Conservation (phyloP, 92 coral and sea anemone genomes). For the Actinostola sp. region DNA sequence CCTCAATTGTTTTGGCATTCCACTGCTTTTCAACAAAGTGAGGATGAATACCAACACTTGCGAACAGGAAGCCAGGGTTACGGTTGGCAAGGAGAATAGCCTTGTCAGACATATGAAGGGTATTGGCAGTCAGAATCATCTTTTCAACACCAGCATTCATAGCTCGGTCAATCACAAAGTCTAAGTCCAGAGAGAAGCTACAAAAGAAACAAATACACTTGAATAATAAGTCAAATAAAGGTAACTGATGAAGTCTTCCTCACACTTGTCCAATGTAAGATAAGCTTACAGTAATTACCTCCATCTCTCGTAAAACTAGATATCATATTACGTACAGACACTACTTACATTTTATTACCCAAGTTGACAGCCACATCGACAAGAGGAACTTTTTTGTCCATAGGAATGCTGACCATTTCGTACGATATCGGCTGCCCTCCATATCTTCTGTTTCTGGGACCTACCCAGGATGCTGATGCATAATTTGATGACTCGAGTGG, state of each 20-base stretch:
- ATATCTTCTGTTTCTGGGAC: constrained; percentile 51
- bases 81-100: constrained; percentile 81
- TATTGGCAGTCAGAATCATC: constrained; percentile 98
- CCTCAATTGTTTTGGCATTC: constrained; percentile 71
- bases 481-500: constrained; percentile 15
- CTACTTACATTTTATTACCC: constrained; percentile 87
- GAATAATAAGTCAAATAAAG: neutral
- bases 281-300: neutral
- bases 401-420: constrained; percentile 75
- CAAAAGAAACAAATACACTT: neutral
- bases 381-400: constrained; percentile 72
- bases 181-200: constrained; percentile 88
- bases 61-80: constrained; percentile 83
- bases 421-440: constrained; percentile 66
- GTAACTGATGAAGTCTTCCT: too few relatives aligned
- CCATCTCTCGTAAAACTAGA: neutral
- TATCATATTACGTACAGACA: neutral
- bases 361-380: constrained; percentile 90
- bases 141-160: constrained; percentile 82
- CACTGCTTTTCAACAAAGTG: constrained; percentile 94
- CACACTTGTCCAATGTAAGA: neutral
- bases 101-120: constrained; percentile 81
- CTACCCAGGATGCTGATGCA: constrained; percentile 9
- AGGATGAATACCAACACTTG: constrained; percentile 95
- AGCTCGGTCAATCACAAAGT: constrained; percentile 88